Percentiles rank a stretch among this genome's conserved stretches.
Evolutionary conservation across 1,140 invertebrate genomes (phyloP).

Genomic region (Teleopsis dalmanni): DNA sequence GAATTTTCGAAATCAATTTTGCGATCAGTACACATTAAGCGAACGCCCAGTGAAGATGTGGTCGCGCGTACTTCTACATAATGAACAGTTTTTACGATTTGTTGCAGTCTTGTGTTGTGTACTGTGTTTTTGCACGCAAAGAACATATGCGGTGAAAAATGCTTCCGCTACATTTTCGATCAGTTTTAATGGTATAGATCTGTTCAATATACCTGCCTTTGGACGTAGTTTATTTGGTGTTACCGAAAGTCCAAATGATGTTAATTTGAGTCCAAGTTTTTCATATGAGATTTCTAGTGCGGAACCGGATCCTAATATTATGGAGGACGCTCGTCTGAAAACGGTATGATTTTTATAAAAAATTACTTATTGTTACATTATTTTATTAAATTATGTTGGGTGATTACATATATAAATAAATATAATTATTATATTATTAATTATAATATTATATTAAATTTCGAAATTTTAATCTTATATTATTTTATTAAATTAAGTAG

Average conservation of each 20-base stretch:
- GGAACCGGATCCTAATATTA: constrained; percentile 29
- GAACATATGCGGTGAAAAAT: not conserved
- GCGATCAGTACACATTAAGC: constrained; percentile 6
- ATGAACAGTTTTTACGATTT: not conserved
- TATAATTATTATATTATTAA: too few species aligned
- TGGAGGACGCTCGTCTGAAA: constrained; percentile 28
- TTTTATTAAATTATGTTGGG: too few species aligned
- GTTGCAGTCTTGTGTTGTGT: not conserved
- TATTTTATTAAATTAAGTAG: too few species aligned
- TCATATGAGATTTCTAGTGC: too few species aligned
- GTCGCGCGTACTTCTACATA: not conserved
- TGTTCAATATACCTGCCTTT: constrained; percentile 26
- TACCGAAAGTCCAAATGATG: not conserved
- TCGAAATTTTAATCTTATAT: too few species aligned
- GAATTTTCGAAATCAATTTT: constrained; percentile 6
- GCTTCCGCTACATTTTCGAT: constrained; percentile 13
- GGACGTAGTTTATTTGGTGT: not conserved
- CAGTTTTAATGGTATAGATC: constrained; percentile 19
- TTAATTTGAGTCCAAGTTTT: not conserved
- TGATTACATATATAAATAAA: too few species aligned
- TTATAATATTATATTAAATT: too few species aligned
- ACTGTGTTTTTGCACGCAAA: not conserved
- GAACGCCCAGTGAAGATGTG: too few species aligned
- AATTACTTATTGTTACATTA: too few species aligned
- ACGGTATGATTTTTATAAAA: constrained; percentile 26